These are phyloP conservation scores for Phortica variegata DNA, from an alignment of 1,140 invertebrate species.

Conservation along the genomic window DNA sequence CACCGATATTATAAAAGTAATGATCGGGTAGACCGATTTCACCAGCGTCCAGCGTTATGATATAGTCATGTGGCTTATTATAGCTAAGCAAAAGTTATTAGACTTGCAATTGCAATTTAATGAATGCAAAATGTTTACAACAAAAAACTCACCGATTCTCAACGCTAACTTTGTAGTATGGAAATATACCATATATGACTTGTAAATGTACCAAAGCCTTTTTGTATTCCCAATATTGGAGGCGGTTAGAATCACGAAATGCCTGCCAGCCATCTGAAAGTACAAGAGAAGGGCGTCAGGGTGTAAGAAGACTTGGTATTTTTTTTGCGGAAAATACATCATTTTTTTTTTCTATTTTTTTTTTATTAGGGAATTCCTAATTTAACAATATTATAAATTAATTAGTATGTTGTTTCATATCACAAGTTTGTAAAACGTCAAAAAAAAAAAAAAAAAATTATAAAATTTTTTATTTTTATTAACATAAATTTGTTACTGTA, in stretches of 20 bases:
- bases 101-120: background rate
- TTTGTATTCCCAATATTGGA: constrained; percentile 45
- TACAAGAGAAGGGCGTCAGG: no score
- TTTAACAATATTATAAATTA: no score
- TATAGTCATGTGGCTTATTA: constrained; percentile 47
- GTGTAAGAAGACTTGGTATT: no score
- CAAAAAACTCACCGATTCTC: constrained; percentile 30
- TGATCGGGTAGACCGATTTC: constrained; percentile 50
- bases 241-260: constrained; percentile 29
- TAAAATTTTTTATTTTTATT: no score
- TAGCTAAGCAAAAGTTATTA: no score
- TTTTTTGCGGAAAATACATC: no score
- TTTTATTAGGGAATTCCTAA: no score
- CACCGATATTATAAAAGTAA: constrained; percentile 46
- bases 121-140: background rate
- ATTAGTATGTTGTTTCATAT: no score
- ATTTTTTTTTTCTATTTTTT: no score
- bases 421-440: no score
- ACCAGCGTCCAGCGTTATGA: constrained; percentile 50
- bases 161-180: constrained; percentile 47
- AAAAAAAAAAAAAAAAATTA: no score
- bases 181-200: constrained; percentile 46
- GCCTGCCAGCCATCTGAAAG: constrained; percentile 49
- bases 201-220: constrained; percentile 40
- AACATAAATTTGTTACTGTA: no score